These are phyloP conservation scores for Lota lota DNA, from an alignment of 2,113 vertebrate species.

Conservation along the genomic window DNA sequence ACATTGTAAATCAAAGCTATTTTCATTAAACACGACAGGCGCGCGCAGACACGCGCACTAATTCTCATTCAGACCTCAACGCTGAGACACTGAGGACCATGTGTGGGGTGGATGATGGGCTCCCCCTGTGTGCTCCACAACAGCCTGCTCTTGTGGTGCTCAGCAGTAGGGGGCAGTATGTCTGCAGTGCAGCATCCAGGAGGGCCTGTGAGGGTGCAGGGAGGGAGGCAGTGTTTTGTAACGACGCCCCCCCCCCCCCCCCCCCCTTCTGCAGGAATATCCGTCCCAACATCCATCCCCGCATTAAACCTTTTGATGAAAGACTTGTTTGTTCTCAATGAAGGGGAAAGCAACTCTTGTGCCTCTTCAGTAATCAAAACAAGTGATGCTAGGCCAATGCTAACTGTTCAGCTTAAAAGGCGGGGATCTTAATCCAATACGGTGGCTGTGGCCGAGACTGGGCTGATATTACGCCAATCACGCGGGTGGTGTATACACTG, in stretches of 20 bases:
- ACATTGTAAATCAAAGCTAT: too few relatives aligned
- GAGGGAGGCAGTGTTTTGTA: constrained; percentile 27
- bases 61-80: too few relatives aligned
- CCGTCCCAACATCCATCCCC: constrained; percentile 40
- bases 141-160: constrained; percentile 22
- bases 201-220: constrained; percentile 6
- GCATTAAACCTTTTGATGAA: constrained; percentile 49
- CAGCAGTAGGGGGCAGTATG: constrained; percentile 67
- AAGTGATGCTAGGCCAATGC: constrained; percentile 37
- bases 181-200: constrained; percentile 33
- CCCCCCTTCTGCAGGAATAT: constrained; percentile 46
- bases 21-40: too few relatives aligned
- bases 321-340: constrained; percentile 65
- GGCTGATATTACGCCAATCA: constrained; percentile 65
- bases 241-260: constrained; percentile 44
- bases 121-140: background rate
- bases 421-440: constrained; percentile 14
- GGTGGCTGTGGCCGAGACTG: constrained; percentile 55
- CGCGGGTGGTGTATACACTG: constrained; percentile 42
- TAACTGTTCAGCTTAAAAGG: constrained; percentile 36
- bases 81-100: too few relatives aligned
- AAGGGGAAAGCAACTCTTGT: constrained; percentile 49
- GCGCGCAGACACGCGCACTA: too few relatives aligned
- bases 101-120: too few relatives aligned
- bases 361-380: constrained; percentile 47